Percentiles rank a stretch among this genome's conserved stretches.
Evolutionary conservation across 1,140 invertebrate genomes (phyloP).

Genomic region (Drosophila willistoni): DNA sequence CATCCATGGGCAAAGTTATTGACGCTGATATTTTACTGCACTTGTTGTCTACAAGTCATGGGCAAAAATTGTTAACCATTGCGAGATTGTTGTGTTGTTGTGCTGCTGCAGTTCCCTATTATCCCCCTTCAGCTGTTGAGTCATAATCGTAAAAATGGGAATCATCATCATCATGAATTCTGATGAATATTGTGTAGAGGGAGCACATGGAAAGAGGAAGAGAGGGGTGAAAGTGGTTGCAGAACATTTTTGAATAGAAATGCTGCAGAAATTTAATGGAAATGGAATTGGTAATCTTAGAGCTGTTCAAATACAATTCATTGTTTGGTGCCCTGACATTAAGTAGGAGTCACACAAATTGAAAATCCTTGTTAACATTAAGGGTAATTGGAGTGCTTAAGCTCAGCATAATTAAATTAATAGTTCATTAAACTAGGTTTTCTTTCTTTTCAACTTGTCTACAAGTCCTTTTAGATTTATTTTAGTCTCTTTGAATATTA

Average conservation of each 20-base stretch:
- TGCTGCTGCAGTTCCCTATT: too few relatives aligned
- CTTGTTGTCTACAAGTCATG: conserved; percentile 61
- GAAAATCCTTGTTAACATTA: not conserved
- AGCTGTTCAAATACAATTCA: conserved; percentile 1
- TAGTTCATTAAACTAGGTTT: too few relatives aligned
- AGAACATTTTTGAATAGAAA: conserved; percentile 6
- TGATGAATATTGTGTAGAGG: not conserved
- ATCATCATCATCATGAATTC: conserved; percentile 6
- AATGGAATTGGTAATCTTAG: conserved; percentile 4
- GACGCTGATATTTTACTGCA: conserved; percentile 60
- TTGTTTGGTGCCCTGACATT: not conserved
- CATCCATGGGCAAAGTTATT: conserved; percentile 51
- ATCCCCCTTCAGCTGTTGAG: not conserved
- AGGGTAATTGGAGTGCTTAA: not conserved
- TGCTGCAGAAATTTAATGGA: conserved; percentile 2
- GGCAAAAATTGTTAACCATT: conserved; percentile 47
- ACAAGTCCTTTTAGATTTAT: too few relatives aligned
- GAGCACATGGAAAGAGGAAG: not conserved
- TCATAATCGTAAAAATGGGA: conserved; percentile 23
- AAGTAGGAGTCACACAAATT: not conserved
- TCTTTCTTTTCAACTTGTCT: too few relatives aligned
- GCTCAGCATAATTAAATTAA: too few relatives aligned
- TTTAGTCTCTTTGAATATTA: too few relatives aligned
- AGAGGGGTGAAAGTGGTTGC: not conserved
- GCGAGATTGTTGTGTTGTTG: conserved; percentile 12